These are phyloP conservation scores for Drosophila pseudoobscura DNA, from an alignment of 1,140 invertebrate genomes.

Conservation along the genomic window DNA sequence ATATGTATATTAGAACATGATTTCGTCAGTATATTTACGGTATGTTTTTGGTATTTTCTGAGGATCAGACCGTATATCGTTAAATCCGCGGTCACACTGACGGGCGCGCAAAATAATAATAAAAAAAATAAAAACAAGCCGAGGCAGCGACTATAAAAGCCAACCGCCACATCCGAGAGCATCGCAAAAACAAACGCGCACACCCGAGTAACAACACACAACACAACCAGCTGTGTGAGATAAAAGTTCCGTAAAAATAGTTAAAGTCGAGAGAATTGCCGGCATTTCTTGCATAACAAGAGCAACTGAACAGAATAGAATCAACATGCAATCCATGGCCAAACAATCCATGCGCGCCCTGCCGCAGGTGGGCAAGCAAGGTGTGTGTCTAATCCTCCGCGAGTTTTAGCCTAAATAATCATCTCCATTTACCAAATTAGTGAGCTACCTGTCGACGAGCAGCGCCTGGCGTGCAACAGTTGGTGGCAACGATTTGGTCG, in stretches of 20 bases:
- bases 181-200: conserved; percentile 15
- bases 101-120: conserved; percentile 27
- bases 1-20: too few relatives aligned
- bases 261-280: conserved; percentile 11
- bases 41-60: too few relatives aligned
- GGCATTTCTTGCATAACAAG: conserved; percentile 40
- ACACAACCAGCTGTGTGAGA: conserved; percentile 4
- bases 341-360: conserved; percentile 58
- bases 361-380: conserved; percentile 69
- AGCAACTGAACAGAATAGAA: conserved; percentile 13
- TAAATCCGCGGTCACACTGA: too few relatives aligned
- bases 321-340: conserved; percentile 68
- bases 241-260: background rate
- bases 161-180: conserved; percentile 5
- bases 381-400: conserved; percentile 56
- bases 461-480: conserved; percentile 35
- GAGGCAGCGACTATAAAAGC: conserved; percentile 25
- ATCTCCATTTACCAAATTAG: conserved; percentile 36
- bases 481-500: conserved; percentile 46
- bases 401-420: conserved; percentile 14
- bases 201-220: conserved; percentile 11
- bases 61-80: too few relatives aligned
- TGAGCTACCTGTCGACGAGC: conserved; percentile 57
- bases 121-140: conserved; percentile 9
- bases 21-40: too few relatives aligned